Percentiles rank a stretch among this genome's conserved stretches.
phyloP scores from a whole-genome alignment of 1,140 invertebrate species.

The Drosophila trapezifrons region DNA sequence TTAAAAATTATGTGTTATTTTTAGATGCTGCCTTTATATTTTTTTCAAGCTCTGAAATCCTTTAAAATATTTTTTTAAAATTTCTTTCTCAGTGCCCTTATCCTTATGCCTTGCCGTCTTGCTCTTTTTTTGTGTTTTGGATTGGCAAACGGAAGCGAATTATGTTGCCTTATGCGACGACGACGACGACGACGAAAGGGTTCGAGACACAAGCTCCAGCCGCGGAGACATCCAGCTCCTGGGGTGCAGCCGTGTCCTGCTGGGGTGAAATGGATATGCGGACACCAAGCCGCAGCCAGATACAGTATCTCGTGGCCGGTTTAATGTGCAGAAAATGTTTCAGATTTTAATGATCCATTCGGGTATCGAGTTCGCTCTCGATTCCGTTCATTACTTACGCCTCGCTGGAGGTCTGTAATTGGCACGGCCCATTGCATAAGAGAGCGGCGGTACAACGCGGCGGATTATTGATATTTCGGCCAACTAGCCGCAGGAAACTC shows the following conservation, averaged over 20 bases:
- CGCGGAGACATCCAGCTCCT: conserved; percentile 9
- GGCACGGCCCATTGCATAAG: conserved; percentile 47
- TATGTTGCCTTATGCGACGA: conserved; percentile 69
- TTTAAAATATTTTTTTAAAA: neutral
- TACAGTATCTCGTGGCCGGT: conserved; percentile 26
- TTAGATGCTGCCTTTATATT: too few relatives aligned
- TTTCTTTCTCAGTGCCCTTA: conserved; percentile 10
- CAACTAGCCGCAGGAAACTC: conserved; percentile 20
- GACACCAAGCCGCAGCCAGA: conserved; percentile 25
- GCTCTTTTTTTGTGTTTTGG: conserved; percentile 28
- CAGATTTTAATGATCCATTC: conserved; percentile 58
- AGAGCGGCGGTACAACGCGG: conserved; percentile 43
- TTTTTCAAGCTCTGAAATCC: too few relatives aligned
- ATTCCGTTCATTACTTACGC: conserved; percentile 53
- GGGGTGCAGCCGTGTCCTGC: conserved; percentile 36
- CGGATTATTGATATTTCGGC: conserved; percentile 68
- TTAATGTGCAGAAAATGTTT: conserved; percentile 66
- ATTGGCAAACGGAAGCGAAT: conserved; percentile 72
- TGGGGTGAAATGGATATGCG: conserved; percentile 71
- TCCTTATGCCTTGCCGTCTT: conserved; percentile 25
- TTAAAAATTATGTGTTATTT: neutral
- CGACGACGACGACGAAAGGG: conserved; percentile 28
- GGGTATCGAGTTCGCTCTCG: conserved; percentile 43
- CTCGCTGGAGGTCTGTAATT: conserved; percentile 39
- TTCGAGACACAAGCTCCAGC: conserved; percentile 44